Conservation (phyloP, 2,113 vertebrate species). For the Gopherus flavomarginatus region DNA sequence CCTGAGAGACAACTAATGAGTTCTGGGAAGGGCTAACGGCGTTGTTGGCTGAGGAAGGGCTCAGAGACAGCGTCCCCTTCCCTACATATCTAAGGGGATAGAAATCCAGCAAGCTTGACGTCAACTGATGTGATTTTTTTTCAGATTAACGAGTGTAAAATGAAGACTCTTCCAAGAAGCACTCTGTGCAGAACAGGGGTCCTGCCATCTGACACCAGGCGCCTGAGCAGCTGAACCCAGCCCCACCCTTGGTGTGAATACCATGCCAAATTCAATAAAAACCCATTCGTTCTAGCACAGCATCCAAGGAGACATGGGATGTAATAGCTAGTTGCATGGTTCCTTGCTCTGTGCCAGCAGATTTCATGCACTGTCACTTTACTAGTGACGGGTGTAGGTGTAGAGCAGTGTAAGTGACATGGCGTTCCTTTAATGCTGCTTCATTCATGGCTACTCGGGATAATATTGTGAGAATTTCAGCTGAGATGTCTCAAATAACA, state of each 20-base stretch:
- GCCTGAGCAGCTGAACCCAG: accelerated
- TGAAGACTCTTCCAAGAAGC: neutral
- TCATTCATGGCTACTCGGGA: neutral
- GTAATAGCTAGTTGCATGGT: accelerated
- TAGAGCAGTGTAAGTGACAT: too few species aligned
- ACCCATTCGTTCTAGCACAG: neutral
- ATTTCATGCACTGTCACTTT: neutral
- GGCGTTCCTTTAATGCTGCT: neutral
- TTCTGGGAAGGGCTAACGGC: neutral
- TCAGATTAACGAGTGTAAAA: neutral
- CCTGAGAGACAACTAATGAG: neutral
- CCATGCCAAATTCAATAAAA: neutral
- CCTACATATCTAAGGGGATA: neutral
- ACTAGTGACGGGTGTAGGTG: neutral
- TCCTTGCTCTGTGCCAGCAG: neutral
- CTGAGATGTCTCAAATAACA: too few species aligned
- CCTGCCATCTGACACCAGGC: accelerated
- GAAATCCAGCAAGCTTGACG: neutral
- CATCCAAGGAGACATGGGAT: accelerated
- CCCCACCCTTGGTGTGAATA: neutral
- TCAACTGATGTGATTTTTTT: neutral
- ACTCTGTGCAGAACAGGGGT: neutral
- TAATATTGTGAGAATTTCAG: neutral
- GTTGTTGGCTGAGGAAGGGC: neutral
- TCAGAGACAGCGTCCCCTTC: neutral